Evolutionary conservation across 64 coral and sea anemone species (phyloP).

Genomic region (Pocillopora verrucosa): DNA sequence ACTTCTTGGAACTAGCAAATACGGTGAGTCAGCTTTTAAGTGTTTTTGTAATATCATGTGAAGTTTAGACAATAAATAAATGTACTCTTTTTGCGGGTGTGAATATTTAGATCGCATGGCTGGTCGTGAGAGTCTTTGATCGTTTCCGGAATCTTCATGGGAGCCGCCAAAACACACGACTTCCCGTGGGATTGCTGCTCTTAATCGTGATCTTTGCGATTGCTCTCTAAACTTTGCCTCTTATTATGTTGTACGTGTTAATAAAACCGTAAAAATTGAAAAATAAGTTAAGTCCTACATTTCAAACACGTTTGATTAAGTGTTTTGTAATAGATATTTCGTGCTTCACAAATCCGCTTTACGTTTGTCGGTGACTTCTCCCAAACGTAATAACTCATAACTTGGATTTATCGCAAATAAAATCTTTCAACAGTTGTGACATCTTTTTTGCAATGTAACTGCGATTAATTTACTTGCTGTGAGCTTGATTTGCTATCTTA

Average conservation of each 20-base stretch:
- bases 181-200: neutral
- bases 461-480: conserved; percentile 12
- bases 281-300: neutral
- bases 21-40: conserved; percentile 43
- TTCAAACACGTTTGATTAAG: neutral
- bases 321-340: conserved; percentile 18
- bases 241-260: neutral
- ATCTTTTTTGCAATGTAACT: neutral
- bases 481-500: neutral
- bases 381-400: neutral
- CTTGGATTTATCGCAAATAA: neutral
- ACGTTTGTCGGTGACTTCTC: neutral
- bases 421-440: conserved; percentile 20
- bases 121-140: conserved; percentile 1
- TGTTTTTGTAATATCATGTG: neutral
- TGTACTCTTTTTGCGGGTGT: neutral
- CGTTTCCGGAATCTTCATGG: conserved; percentile 27
- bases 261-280: neutral
- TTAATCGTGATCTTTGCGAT: neutral
- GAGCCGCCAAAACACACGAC: neutral
- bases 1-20: conserved; percentile 71
- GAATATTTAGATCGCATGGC: conserved; percentile 37
- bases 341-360: neutral
- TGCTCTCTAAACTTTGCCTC: neutral
- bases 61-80: neutral